Evolutionary conservation across 2,797 vertebrate genomes (phyloP).

Genomic region (Mastacembelus armatus): DNA sequence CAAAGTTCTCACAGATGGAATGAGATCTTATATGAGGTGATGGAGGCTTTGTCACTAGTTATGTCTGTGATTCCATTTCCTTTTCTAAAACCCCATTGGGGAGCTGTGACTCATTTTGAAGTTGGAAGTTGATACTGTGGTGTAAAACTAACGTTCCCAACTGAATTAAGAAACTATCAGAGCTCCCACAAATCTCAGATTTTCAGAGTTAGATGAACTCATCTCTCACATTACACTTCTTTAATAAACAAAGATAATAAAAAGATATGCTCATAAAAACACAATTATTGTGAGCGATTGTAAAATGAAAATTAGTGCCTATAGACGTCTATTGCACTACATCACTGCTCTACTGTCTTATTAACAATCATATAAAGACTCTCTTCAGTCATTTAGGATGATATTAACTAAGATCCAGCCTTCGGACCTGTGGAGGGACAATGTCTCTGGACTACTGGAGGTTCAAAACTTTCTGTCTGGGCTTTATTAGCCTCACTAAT

Average conservation of each 20-base stretch:
- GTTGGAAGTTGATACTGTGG: conserved; percentile 80
- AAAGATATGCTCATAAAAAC: conserved; percentile 65
- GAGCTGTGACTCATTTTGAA: conserved; percentile 80
- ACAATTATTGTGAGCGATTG: conserved; percentile 59
- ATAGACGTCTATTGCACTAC: conserved; percentile 51
- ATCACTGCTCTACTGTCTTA: conserved; percentile 39
- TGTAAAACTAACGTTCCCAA: conserved; percentile 77
- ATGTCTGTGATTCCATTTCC: conserved; percentile 80
- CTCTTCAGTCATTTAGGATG: conserved; percentile 54
- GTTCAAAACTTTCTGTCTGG: conserved; percentile 75
- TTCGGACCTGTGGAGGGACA: conserved; percentile 65
- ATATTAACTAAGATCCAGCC: conserved; percentile 64
- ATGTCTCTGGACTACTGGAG: conserved; percentile 62
- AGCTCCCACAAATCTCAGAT: conserved; percentile 63
- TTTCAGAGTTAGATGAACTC: conserved; percentile 72
- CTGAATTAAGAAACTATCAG: conserved; percentile 78
- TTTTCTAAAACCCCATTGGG: conserved; percentile 73
- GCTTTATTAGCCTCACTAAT: conserved; percentile 83
- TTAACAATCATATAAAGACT: conserved; percentile 64
- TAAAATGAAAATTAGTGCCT: conserved; percentile 55
- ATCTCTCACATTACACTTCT: conserved; percentile 69
- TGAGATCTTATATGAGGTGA: conserved; percentile 80
- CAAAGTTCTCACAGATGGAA: conserved; percentile 81
- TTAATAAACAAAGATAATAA: conserved; percentile 80
- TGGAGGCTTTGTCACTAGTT: conserved; percentile 82